Base-by-base conservation (phyloP, 1,140 invertebrate species). In the Asbolus verrucosus region DNA sequence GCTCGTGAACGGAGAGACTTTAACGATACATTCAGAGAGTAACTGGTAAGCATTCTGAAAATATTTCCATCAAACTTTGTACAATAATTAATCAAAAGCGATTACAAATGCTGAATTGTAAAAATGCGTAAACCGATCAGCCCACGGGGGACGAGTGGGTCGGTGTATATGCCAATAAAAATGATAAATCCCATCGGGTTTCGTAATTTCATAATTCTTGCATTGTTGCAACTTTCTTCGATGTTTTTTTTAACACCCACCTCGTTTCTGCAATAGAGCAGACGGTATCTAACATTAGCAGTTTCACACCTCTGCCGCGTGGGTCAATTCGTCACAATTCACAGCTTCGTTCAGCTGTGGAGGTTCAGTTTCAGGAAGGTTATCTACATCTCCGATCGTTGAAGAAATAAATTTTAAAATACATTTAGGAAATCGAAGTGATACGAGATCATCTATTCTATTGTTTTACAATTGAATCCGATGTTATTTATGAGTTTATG, bases 161-260 rank as follows among this genome's bases (percentile, higher is more conserved):
- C 46, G 46, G 27, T 27, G 46, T 54, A 54, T 54, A 54, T 54
- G 46, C 46, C 46, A 54, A 54, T 54, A 63, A 63, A 63, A 63
- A 41, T 63, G 61, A 63, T 63, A 63, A 63, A 63, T 63, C 61
- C 61, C 61, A 63, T 63, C 61, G 61, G 36, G 61, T 63, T 63
- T 38, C 36, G 61, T 63, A 63, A 63, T 63, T 63, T 63, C 61
- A 63, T 63, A 63, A 63, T 63, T 63, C 61, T 63, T 63, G 61
- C 61, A 63, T 63, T 63, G 61, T 63, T 63, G 61, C 61, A 63
- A 63, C 61, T 63, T 63, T 63, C 61, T 63, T 63, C 61, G 39
- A 41, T 63, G 33, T 63, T 62, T 27, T 63, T n/a, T 63, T 39
- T 9, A 31, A 38, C 61, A 41, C 61, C 61, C 61, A 63, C 61